A percentile compares a stretch with the other conserved stretches of the same genome.
Conservation (phyloP, 2,797 vertebrate species). For the Onychomys leucogaster region DNA sequence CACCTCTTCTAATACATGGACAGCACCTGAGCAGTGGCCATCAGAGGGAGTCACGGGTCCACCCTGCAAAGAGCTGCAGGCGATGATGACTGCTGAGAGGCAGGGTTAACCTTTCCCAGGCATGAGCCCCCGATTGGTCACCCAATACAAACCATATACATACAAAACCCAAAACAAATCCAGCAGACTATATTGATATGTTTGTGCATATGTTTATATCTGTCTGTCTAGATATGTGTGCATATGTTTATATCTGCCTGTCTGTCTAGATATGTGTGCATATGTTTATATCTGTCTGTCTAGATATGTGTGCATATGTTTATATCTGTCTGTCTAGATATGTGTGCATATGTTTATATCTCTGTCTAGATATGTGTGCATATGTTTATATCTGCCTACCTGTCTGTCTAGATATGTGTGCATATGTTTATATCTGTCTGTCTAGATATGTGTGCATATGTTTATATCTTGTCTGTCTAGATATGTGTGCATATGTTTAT, state of each 20-base stretch:
- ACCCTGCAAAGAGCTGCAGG: background rate
- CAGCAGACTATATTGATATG: no score
- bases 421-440: background rate
- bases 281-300: background rate
- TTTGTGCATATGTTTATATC: background rate
- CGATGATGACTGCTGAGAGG: background rate
- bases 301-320: background rate
- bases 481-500: background rate
- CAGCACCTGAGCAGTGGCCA: background rate
- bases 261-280: no score
- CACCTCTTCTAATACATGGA: background rate
- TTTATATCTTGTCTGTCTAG: background rate
- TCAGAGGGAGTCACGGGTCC: background rate
- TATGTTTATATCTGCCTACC: background rate
- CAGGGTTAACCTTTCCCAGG: background rate
- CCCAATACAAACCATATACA: background rate
- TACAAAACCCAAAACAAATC: background rate
- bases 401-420: background rate
- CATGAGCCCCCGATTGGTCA: background rate
- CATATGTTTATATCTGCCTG: background rate
- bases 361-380: background rate
- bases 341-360: no score
- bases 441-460: background rate
- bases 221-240: background rate
- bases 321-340: background rate